Evolutionary conservation across 2,113 vertebrate genomes (phyloP), one percentile per base, ranked within the genome.

Genomic region (Ictidomys tridecemlineatus): DNA sequence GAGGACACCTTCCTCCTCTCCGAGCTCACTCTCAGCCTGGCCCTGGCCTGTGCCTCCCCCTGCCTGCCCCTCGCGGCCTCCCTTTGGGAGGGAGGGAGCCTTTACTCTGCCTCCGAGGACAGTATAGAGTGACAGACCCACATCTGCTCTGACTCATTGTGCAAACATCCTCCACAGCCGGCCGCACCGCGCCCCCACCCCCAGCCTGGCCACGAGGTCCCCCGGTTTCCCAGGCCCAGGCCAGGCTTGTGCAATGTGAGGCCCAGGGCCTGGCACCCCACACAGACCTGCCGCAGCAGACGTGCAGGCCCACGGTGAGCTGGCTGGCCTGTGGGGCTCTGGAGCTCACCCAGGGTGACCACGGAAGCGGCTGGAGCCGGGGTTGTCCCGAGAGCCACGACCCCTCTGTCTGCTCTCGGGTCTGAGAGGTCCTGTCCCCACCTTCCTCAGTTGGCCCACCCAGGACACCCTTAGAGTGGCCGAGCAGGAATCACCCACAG

Each of bases 71-170:
- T 56, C 45, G 18, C 0, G 32, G 65, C 89, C 63, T 56, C 65
- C 32, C 32, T 45, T 10, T 24, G 1, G 61, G 89, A 39, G 56
- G 45, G 67, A 32, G 28, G 1, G 37, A 24, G 65, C n/a, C 53
- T 32, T 5, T 5, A 84, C 63, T 58, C 72, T 63, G 91, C 53
- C 84, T 63, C 82, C 13, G 8, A 24, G 85, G 91, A 63, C 7
- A 16, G 34, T 37, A 78, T 65, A 73, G 34, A 12, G 26, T 0
- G n/a, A 14, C 85, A 37, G 51, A 16, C 58, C 85, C 86, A 61
- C 94, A 48, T 45, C 90, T 85, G 90, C 34, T 26, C 80, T 96
- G 98, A 98, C 97, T 97, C 97, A 96, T 67, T 3, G 8, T 69
- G 74, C 83, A 93, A 74, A 32, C 94, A 76, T 91, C 61, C 34